Evolutionary conservation across 2,888 invertebrate species (phyloP), one percentile per base, ranked within the genome.

Genomic region (Buathra laborator): DNA sequence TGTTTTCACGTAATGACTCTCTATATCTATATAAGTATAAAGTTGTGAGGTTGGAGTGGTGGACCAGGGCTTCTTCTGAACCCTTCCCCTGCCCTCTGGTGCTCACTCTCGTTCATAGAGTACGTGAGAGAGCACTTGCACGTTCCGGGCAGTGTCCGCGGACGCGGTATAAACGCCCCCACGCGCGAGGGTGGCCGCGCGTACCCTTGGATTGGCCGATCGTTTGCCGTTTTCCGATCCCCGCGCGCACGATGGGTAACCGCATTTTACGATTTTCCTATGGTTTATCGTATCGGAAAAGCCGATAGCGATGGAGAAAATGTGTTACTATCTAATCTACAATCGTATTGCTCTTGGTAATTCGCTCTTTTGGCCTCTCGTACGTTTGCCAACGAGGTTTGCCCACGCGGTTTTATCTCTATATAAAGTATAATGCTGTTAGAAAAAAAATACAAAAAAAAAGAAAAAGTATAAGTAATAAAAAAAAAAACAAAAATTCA

Each of bases 221-320:
- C 85, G 72, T 83, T 86, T 82, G 75, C 84, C 84, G 48, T 85
- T 81, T 80, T 48, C 75, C 76, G 51, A 32, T 37, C 43, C 67
- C 71, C 64, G 67, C 24, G 10, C 16, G 2, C 24, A 19, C 59
- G 48, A 48, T 48, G 12, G 78, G 53, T 84, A 78, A 81, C 87
- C 84, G 82, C 87, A 78, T 82, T 86, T 87, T 84, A 87, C 85
- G 86, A 80, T 86, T 84, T 86, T 74, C 82, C 82, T 59, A 84
- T 86, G 81, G 86, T 86, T 87, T 86, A 86, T 87, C 81, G 84
- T 84, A 84, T 83, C 72, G 81, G 85, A 56, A 3, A 79, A 82
- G 71, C 81, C 81, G 82, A 79, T 82, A 79, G 59, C 76, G 46
- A n/a, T 64, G 70, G 16, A 64, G 76, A 85, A 85, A 68, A 82